Base-by-base conservation (phyloP, 2,113 vertebrate species). In the Entomyzon cyanotis region DNA sequence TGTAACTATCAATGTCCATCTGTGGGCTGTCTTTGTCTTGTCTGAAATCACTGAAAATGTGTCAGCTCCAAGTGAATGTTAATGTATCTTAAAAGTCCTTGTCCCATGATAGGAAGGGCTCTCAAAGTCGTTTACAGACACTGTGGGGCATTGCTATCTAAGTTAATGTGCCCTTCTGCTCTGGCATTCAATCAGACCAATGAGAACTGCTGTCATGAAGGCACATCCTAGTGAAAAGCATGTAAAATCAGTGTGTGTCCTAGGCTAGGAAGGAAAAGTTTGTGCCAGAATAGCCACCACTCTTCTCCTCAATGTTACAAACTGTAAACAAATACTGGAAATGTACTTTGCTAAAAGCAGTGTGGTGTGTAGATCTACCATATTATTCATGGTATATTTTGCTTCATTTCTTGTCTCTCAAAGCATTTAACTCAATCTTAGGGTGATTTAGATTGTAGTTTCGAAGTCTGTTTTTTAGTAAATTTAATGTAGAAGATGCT, bases 271-370 rank as follows among this genome's bases (percentile, higher is more conserved):
- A 56, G 70, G 83, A 78, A 84, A 64, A 27, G 18, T 31, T 6
- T 4, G 80, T 64, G 28, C 69, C 25, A 25, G 39, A 79, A 67
- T 7, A 84, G 55, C 30, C 2, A 6, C 30, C 76, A 27, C 55
- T 46, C 42, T 53, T 87, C 28, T 81, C 31, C 42, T 58, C 49
- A 3, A 0, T 30, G 30, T 59, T 68, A 44, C 63, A 62, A 71
- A 71, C 60, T 55, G 12, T 39, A 87, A 62, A 96, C 96, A 97
- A 96, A 97, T 97, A 84, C 86, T 92, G 73, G 94, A 97, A 97
- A 96, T 97, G 95, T 97, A 97, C 96, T 97, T 96, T 18, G 73
- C 83, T 80, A 14, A 84, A 93, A 86, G 76, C 85, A 86, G 47
- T 49, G 60, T 12, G 17, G 16, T 80, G 55, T 92, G 86, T 52